These are phyloP conservation scores for Melanaphis sacchari DNA, from an alignment of 1,140 invertebrate genomes.

Conservation along the genomic window DNA sequence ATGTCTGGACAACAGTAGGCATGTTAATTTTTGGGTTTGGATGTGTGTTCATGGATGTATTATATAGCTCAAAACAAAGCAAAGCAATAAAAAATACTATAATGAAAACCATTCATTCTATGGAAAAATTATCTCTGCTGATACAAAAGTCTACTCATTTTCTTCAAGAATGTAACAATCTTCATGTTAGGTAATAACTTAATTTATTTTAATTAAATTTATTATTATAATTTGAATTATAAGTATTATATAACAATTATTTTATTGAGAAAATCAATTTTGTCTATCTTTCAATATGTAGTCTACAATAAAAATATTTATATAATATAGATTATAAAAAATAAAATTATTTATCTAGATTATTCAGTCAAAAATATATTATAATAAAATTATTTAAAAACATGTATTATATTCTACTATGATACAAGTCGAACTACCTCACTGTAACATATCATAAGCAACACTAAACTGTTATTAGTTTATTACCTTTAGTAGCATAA, in stretches of 20 bases:
- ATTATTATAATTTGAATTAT: background rate
- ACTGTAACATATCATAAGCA: too few relatives aligned
- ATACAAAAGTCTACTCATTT: slow-evolving; percentile 35
- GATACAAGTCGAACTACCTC: too few relatives aligned
- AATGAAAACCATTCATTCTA: background rate
- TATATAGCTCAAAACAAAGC: background rate
- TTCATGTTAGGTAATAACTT: background rate
- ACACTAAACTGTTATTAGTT: too few relatives aligned
- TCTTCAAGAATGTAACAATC: slow-evolving; percentile 36
- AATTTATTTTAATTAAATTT: background rate
- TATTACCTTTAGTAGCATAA: too few relatives aligned
- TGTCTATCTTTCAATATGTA: background rate
- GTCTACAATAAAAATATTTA: too few relatives aligned
- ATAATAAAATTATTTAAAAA: too few relatives aligned
- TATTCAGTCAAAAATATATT: too few relatives aligned
- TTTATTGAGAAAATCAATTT: too few relatives aligned
- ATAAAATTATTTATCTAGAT: too few relatives aligned
- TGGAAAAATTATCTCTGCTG: slow-evolving; percentile 40
- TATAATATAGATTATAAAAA: too few relatives aligned
- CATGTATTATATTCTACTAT: too few relatives aligned
- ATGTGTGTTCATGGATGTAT: background rate
- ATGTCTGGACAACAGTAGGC: background rate
- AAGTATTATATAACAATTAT: background rate
- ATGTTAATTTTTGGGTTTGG: slow-evolving; percentile 25
- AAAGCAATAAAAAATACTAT: background rate